These are phyloP conservation scores for Phylloscopus collybita DNA, from an alignment of 2,797 vertebrate species.

Conservation along the genomic window DNA sequence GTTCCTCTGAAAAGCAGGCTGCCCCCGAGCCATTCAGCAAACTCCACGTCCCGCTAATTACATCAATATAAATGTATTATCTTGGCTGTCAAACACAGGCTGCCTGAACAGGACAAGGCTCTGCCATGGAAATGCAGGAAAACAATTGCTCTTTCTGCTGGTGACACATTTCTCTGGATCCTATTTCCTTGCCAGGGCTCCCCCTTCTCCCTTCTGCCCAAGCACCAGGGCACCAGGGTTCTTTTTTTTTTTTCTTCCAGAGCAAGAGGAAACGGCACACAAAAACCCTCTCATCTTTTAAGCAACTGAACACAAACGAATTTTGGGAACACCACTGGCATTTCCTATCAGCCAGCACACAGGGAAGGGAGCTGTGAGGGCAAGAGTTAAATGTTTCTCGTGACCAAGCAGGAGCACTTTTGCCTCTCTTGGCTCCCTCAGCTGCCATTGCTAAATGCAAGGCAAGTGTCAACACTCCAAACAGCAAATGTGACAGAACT, in stretches of 20 bases:
- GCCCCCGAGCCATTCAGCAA: conserved; percentile 53
- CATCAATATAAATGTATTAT: conserved; percentile 65
- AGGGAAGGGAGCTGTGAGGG: neutral
- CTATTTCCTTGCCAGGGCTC: conserved; percentile 10
- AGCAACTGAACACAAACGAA: fast-evolving
- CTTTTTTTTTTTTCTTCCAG: neutral
- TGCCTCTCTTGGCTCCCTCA: neutral
- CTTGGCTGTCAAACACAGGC: conserved; percentile 42
- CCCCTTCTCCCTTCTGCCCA: neutral
- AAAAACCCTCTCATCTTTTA: neutral
- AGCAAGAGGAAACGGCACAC: neutral
- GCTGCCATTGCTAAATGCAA: neutral
- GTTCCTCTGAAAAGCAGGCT: conserved; percentile 31
- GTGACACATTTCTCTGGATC: conserved; percentile 35
- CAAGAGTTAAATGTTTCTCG: neutral
- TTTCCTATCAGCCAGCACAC: neutral
- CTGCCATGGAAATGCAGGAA: conserved; percentile 21
- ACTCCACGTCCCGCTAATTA: conserved; percentile 55
- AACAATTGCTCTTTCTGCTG: conserved; percentile 50
- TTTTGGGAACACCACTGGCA: neutral
- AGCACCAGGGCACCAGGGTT: neutral
- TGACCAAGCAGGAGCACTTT: neutral
- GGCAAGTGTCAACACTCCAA: neutral
- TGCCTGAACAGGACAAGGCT: conserved; percentile 17
- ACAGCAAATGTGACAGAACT: neutral